phyloP scores from a whole-genome alignment of 2,113 vertebrate species.

The Condylura cristata region DNA sequence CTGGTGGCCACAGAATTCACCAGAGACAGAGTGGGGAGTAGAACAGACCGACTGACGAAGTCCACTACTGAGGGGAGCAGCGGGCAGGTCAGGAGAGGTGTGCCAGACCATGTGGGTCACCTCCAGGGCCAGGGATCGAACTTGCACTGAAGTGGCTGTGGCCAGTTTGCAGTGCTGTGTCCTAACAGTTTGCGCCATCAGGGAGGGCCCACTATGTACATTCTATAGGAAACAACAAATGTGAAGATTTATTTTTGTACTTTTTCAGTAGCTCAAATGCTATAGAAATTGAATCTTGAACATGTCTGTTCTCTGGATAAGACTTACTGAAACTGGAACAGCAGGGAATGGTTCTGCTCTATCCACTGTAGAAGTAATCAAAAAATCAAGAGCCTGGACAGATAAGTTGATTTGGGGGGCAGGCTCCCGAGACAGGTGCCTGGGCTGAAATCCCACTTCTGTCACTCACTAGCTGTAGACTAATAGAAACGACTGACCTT shows the following conservation, averaged over 20 bases:
- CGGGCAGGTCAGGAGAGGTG: too few species aligned
- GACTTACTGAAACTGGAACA: background rate
- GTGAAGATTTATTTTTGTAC: background rate
- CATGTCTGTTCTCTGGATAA: background rate
- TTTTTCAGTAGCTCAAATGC: background rate
- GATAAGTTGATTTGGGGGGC: accelerated
- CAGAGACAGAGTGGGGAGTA: too few species aligned
- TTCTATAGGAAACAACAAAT: background rate
- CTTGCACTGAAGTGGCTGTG: too few species aligned
- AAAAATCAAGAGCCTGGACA: background rate
- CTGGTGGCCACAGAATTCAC: too few species aligned
- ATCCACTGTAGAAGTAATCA: background rate
- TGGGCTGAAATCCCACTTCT: background rate
- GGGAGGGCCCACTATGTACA: too few species aligned
- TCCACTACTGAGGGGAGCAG: too few species aligned
- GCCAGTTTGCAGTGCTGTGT: too few species aligned
- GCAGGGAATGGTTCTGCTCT: background rate
- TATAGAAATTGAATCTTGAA: background rate
- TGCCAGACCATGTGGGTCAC: too few species aligned
- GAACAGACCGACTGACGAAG: too few species aligned
- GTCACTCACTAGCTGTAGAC: background rate
- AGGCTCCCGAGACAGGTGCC: background rate
- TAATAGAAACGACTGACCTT: background rate
- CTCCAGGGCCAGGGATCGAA: too few species aligned
- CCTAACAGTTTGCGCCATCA: too few species aligned